Percentiles rank a stretch among this genome's conserved stretches.
Conservation (phyloP, 1,140 invertebrate species). For the Brachionus sp. region DNA sequence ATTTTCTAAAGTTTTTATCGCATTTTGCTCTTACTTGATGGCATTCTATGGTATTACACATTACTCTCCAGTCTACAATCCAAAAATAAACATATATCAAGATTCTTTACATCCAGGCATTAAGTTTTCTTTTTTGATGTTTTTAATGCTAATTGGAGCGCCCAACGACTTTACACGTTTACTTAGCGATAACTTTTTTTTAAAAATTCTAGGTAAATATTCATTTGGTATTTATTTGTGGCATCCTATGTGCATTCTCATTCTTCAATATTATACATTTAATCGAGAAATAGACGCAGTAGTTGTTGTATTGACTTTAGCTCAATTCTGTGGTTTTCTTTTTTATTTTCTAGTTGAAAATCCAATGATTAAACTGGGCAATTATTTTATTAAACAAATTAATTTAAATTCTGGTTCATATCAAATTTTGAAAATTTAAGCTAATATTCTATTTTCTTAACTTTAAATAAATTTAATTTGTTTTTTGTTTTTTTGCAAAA, state of each 20-base stretch:
- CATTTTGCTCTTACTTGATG: not conserved
- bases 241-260: no score
- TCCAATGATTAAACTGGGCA: not conserved
- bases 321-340: not conserved
- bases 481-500: no score
- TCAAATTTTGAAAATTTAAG: not conserved
- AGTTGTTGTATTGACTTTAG: not conserved
- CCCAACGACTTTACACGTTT: constrained; percentile 9
- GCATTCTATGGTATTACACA: not conserved
- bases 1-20: not conserved
- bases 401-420: not conserved
- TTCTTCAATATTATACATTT: not conserved
- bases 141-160: not conserved
- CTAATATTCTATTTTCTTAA: no score
- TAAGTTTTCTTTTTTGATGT: not conserved
- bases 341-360: no score
- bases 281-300: not conserved
- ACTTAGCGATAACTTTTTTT: constrained; percentile 9
- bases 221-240: not conserved
- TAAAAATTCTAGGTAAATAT: constrained; percentile 13
- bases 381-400: not conserved
- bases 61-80: not conserved
- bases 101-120: not conserved
- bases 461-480: no score
- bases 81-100: not conserved